phyloP scores from a whole-genome alignment of 2,888 invertebrate genomes.

The Pristionchus entomophagus region DNA sequence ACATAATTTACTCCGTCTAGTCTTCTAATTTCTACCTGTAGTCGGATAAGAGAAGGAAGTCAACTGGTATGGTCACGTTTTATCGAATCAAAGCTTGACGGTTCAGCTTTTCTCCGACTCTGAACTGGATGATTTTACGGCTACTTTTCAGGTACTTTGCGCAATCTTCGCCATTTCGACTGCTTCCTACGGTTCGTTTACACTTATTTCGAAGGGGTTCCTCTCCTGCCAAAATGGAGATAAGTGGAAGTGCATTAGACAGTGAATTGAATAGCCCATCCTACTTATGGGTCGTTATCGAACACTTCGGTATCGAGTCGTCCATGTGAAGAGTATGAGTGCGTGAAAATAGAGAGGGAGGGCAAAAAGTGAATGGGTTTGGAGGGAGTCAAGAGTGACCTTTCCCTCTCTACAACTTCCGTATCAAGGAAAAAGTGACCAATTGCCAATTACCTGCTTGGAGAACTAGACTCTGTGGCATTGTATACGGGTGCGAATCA shows the following conservation, averaged over 20 bases:
- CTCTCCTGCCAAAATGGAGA: not conserved
- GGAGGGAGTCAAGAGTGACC: not conserved
- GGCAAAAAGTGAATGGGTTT: not conserved
- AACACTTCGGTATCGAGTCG: no score
- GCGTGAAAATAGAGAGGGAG: not conserved
- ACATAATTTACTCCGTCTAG: not conserved
- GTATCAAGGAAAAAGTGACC: not conserved
- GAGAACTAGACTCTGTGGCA: no score
- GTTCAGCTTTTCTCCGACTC: not conserved
- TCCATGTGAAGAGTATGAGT: no score
- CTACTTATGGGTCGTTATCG: no score
- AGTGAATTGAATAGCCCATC: no score
- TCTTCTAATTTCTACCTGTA: not conserved
- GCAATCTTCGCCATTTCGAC: not conserved
- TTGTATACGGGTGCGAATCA: no score
- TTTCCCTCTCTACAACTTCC: conserved; percentile 3
- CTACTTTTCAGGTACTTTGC: not conserved
- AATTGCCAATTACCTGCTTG: not conserved
- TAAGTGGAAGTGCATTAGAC: no score
- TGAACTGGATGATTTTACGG: conserved; percentile 31
- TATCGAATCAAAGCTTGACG: not conserved
- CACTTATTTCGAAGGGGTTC: not conserved
- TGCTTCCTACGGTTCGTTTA: conserved; percentile 34
- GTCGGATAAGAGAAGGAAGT: not conserved
- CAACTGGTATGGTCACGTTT: not conserved